Conservation (phyloP, 2,113 vertebrate species). For the Centropus unirufus region DNA sequence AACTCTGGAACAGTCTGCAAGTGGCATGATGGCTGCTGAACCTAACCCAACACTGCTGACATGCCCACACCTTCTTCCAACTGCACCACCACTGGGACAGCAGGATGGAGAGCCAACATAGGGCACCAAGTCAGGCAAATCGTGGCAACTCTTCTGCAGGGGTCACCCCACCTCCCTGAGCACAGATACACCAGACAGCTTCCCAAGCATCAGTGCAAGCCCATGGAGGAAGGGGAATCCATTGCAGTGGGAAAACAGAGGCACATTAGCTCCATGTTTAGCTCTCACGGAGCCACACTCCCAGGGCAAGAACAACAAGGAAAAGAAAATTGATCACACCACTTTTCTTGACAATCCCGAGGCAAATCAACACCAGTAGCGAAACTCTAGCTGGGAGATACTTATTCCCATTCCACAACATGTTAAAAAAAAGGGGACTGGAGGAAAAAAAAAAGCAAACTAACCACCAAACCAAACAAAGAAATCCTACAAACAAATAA, state of each 20-base stretch:
- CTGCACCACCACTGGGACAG: neutral
- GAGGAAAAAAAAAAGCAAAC: neutral
- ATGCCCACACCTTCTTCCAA: neutral
- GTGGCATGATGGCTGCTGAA: neutral
- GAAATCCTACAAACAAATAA: neutral
- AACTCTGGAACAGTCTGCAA: neutral
- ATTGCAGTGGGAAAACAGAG: accelerated
- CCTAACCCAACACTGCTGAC: neutral
- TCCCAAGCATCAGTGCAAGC: neutral
- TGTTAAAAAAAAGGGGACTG: neutral
- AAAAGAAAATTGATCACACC: neutral
- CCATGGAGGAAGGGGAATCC: neutral
- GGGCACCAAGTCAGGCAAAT: neutral
- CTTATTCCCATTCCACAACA: neutral
- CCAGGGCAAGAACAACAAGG: neutral
- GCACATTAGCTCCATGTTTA: neutral
- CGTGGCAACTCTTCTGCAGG: neutral
- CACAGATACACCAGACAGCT: neutral
- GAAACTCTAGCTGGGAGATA: neutral
- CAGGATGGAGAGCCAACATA: neutral
- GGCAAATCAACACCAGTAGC: neutral
- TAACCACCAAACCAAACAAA: neutral
- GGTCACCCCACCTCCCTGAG: neutral
- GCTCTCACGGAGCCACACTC: accelerated
- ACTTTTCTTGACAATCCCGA: neutral